Evolutionary conservation across 35 echinoderm and acorn worm species (phyloP).

Genomic region (Chiridota heheva): DNA sequence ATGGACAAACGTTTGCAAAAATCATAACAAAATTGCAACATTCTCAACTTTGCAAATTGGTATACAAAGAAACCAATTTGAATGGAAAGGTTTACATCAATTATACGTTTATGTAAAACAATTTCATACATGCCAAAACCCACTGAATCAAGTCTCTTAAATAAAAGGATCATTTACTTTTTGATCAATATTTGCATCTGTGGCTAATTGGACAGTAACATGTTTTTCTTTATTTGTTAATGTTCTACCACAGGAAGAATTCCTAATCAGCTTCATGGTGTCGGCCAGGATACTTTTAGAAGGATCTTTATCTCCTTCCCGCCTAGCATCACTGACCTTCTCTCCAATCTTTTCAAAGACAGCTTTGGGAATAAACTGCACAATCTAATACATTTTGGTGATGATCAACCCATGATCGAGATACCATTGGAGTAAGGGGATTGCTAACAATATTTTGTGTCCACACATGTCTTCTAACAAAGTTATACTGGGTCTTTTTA

Average conservation of each 20-base stretch:
- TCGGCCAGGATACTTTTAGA: slow-evolving; percentile 16
- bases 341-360: slow-evolving; percentile 36
- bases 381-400: slow-evolving; percentile 16
- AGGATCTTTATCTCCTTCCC: slow-evolving; percentile 25
- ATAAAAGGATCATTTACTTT: neutral
- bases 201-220: neutral
- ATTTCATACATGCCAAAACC: neutral
- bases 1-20: neutral
- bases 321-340: slow-evolving; percentile 34
- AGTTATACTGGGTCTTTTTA: slow-evolving; percentile 14
- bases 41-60: neutral
- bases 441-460: slow-evolving; percentile 14
- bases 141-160: neutral
- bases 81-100: too few species aligned
- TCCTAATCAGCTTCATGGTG: slow-evolving; percentile 45
- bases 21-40: neutral
- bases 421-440: slow-evolving; percentile 55
- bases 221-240: slow-evolving; percentile 21
- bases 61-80: neutral
- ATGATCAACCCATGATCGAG: slow-evolving; percentile 25
- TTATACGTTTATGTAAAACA: neutral
- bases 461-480: slow-evolving; percentile 52
- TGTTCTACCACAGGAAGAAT: slow-evolving; percentile 49
- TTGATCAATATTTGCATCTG: neutral
- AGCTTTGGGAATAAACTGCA: slow-evolving; percentile 15